Base-by-base conservation (phyloP, 2,888 invertebrate genomes). In the Callosobruchus maculatus region DNA sequence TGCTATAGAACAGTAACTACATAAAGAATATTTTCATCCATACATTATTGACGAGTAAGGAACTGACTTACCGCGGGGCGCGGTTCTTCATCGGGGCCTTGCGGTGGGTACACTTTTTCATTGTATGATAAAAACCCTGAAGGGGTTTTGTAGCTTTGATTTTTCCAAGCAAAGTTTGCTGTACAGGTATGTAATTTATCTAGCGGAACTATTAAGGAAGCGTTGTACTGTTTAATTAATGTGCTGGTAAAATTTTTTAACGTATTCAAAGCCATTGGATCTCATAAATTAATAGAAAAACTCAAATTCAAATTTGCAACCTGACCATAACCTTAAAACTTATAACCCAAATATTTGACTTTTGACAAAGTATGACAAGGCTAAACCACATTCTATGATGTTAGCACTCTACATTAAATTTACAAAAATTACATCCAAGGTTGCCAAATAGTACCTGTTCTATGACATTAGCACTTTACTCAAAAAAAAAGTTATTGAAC, bases 21-120 rank as follows among this genome's bases (percentile, higher is more conserved):
- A n/a, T n/a, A n/a, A n/a, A n/a, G n/a, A n/a, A n/a, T n/a, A n/a
- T n/a, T n/a, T n/a, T n/a, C n/a, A n/a, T n/a, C n/a, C n/a, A n/a
- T n/a, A n/a, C n/a, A n/a, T n/a, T n/a, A n/a, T n/a, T n/a, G n/a
- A n/a, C n/a, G n/a, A n/a, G n/a, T n/a, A n/a, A n/a, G n/a, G n/a
- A n/a, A n/a, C n/a, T n/a, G n/a, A 81, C 92, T 92, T 90, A 97
- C 97, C 21, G 97, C 97, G 71, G 95, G 95, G 84, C 97, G 89
- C 67, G 90, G 91, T 83, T 92, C 91, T 85, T 97, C 96, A 0
- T 90, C 91, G 20, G 90, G 89, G 77, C 88, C 83, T 87, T 94
- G 95, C 26, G 97, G 95, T 21, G 96, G 94, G 88, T 91, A 96
- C 7, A 97, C 88, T 81, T 90, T 91, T 73, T 93, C 90, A 86